Base-by-base conservation (phyloP, 2,888 invertebrate genomes). In the Willowsia nigromaculata region DNA sequence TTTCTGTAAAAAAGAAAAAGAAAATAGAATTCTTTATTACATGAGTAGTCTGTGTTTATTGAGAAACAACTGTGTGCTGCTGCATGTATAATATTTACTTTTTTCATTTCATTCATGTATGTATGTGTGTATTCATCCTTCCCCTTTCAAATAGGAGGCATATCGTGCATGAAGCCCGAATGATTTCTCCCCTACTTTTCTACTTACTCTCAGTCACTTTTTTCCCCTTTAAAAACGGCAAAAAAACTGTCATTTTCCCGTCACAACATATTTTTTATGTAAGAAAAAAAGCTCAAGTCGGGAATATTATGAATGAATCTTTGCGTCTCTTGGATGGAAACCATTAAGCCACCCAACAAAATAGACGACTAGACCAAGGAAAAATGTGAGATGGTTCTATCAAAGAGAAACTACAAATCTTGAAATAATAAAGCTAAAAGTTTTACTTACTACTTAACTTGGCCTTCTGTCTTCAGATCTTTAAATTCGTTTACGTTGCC, bases 11-110 rank as follows among this genome's bases (percentile, higher is more conserved):
- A 50, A 50, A 53, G 22, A 56, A 65, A 76, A 85, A 47, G 86
- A 80, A 86, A 80, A 86, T 80, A 86, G 86, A 86, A 86, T 86
- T 80, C 50, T 78, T 86, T 86, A 86, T 86, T 78, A 86, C 78
- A 47, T 65, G 43, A 74, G 78, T 53, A 43, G 22, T 47, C 25
- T 62, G 27, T 85, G 47, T 65, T 80, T 86, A 76, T 62, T 11
- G 59, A 80, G 65, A 86, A 78, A 68, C 59, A 68, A 74, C 76
- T 59, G 80, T 18, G 81, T 43, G 33, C 33, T 59, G 27, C 22
- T 56, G 59, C 37, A 56, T 37, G 43, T 43, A 43, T 43, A 30
- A 47, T 65, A 43, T 84, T 84, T 71, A 43, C 83, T 62, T 71
- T 25, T 22, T 82, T 65, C 47, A 82, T 82, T 65, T 65, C 82